Evolutionary conservation across 2,888 invertebrate genomes (phyloP).

Genomic region (Hydraecia micacea): DNA sequence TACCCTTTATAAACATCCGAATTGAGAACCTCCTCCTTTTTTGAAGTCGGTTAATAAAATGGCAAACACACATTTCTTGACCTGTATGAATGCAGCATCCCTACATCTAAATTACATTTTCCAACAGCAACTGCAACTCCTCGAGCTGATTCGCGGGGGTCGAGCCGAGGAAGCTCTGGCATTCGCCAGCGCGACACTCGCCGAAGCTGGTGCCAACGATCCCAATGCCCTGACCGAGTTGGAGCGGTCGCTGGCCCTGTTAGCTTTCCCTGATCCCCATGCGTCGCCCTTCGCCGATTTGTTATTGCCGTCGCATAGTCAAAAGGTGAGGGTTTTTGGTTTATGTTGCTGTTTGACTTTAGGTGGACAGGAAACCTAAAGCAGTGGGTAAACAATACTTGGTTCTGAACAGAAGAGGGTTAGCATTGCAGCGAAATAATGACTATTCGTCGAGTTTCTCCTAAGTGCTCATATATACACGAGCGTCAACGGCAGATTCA

Average conservation of each 20-base stretch:
- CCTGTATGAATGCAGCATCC: neutral
- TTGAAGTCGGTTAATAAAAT: too few relatives aligned
- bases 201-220: constrained; percentile 96
- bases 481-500: too few relatives aligned
- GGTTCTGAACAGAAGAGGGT: neutral
- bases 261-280: constrained; percentile 99
- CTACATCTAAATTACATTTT: constrained; percentile 8
- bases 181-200: constrained; percentile 97
- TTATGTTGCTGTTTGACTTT: neutral
- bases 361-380: neutral
- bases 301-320: constrained; percentile 97
- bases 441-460: neutral
- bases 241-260: constrained; percentile 97
- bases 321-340: constrained; percentile 91
- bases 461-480: neutral
- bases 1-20: too few relatives aligned
- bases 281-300: constrained; percentile 98
- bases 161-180: constrained; percentile 96
- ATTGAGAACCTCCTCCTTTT: too few relatives aligned
- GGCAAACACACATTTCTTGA: neutral
- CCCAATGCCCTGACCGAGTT: constrained; percentile 93
- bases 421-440: neutral
- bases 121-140: constrained; percentile 95
- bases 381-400: neutral
- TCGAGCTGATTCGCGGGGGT: constrained; percentile 96